These are phyloP conservation scores for Neomicropteryx cornuta DNA, from an alignment of 1,140 invertebrate genomes.

Conservation along the genomic window DNA sequence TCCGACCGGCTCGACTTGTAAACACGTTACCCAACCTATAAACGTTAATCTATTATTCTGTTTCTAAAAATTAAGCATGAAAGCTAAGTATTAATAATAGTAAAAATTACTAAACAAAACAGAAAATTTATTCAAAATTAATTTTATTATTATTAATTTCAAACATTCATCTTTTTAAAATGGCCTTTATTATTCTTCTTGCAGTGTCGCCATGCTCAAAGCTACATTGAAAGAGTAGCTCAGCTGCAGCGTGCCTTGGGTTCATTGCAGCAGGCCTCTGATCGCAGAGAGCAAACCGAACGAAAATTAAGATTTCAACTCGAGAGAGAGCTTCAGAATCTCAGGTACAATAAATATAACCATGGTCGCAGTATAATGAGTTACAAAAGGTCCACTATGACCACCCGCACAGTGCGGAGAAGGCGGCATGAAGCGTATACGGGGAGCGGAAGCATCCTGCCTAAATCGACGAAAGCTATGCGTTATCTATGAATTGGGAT, in stretches of 20 bases:
- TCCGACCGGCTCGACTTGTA: too few species aligned
- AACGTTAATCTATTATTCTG: too few species aligned
- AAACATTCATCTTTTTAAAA: too few species aligned
- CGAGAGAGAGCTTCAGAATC: conserved; percentile 65
- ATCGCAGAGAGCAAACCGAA: conserved; percentile 76
- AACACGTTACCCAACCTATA: too few species aligned
- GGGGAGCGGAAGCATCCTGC: conserved; percentile 7
- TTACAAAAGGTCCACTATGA: conserved; percentile 16
- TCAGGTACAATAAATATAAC: conserved; percentile 46
- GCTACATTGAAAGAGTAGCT: conserved; percentile 72
- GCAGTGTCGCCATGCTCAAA: conserved; percentile 70
- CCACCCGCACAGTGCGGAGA: conserved; percentile 7
- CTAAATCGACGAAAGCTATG: conserved; percentile 4
- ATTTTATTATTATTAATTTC: too few species aligned
- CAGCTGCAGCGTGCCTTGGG: conserved; percentile 74
- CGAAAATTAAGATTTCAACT: conserved; percentile 66
- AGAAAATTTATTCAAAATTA: too few species aligned
- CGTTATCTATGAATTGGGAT: too few species aligned
- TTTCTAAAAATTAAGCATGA: not conserved
- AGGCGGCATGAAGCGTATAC: conserved; percentile 1
- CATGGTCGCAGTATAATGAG: conserved; percentile 22
- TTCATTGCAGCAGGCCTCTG: conserved; percentile 72
- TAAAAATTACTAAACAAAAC: conserved; percentile 3
- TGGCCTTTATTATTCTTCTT: too few species aligned
- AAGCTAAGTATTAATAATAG: conserved; percentile 1